Evolutionary conservation across 2,888 invertebrate genomes (phyloP), one percentile per base, ranked within the genome.

Genomic region (Megalurothrips usitatus): DNA sequence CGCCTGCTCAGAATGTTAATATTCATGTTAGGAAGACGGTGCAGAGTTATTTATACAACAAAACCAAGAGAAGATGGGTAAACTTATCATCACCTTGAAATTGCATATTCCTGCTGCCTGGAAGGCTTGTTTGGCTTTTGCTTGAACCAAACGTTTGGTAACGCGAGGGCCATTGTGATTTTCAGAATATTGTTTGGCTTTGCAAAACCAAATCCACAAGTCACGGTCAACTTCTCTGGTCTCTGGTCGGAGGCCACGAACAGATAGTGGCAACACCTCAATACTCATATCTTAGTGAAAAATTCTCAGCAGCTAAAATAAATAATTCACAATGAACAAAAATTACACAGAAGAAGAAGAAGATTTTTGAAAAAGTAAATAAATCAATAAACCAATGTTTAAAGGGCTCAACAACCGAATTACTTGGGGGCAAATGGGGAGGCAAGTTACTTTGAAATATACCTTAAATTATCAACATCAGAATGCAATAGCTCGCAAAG

Each of bases 161-260:
- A 75, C 68, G 1, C 68, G 68, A 26, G 68, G 68, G 68, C 68
- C 68, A 75, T 75, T 8, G 26, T 23, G 12, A 1, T 26, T 26
- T 26, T 75, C 68, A 23, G 12, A 75, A 23, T 75, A 12, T 26
- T 23, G 23, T 26, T 23, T 75, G 11, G 68, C 68, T 8, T 75
- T 10, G 26, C 68, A 75, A 23, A 75, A 75, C 68, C 68, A 75
- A 10, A 75, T 23, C 68, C 68, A 75, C 12, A 75, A 75, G 26
- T 75, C 68, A 75, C 68, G 68, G 68, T 75, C 68, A 75, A 75
- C 68, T 26, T 75, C 12, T 12, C 68, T 12, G 10, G 23, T 11
- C 26, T 75, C 68, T 75, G 68, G 68, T 75, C 68, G 23, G 10
- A 75, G 26, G 68, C 68, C 68, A 26, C 68, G 68, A 75, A 75